Evolutionary conservation across 2,888 invertebrate species (phyloP).

Genomic region (Phyto melanocephala): DNA sequence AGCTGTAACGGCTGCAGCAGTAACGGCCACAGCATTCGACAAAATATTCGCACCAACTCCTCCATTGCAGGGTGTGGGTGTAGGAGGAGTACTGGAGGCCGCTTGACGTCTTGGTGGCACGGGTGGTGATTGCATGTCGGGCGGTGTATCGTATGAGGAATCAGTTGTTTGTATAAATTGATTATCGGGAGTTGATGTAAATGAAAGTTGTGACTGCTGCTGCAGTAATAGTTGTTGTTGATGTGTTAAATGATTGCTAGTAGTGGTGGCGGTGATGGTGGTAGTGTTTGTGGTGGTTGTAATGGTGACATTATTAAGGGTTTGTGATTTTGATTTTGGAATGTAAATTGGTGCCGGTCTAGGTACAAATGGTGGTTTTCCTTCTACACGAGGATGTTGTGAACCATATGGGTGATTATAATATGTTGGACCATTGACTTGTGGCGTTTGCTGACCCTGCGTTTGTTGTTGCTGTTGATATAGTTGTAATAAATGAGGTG

Average conservation of each 20-base stretch:
- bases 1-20: slow-evolving; percentile 73
- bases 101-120: slow-evolving; percentile 73
- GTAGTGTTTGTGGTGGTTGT: slow-evolving; percentile 28
- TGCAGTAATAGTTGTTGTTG: slow-evolving; percentile 49
- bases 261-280: slow-evolving; percentile 18
- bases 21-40: slow-evolving; percentile 69
- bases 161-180: slow-evolving; percentile 67
- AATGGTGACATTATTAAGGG: slow-evolving; percentile 43
- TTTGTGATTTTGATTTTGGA: slow-evolving; percentile 47
- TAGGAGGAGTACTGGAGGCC: slow-evolving; percentile 28
- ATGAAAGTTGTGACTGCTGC: slow-evolving; percentile 41
- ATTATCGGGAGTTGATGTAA: slow-evolving; percentile 67
- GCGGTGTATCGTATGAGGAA: slow-evolving; percentile 76
- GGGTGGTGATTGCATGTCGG: slow-evolving; percentile 77
- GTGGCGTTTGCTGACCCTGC: slow-evolving; percentile 60
- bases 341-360: slow-evolving; percentile 54
- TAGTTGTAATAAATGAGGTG: slow-evolving; percentile 66
- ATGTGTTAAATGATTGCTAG: slow-evolving; percentile 54
- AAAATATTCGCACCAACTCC: slow-evolving; percentile 46
- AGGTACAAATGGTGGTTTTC: slow-evolving; percentile 65
- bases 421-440: slow-evolving; percentile 69
- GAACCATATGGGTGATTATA: slow-evolving; percentile 74
- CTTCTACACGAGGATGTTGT: slow-evolving; percentile 65
- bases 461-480: slow-evolving; percentile 54
- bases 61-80: slow-evolving; percentile 24